phyloP scores from a whole-genome alignment of 2,113 vertebrate genomes.

The Tringa solitaria region DNA sequence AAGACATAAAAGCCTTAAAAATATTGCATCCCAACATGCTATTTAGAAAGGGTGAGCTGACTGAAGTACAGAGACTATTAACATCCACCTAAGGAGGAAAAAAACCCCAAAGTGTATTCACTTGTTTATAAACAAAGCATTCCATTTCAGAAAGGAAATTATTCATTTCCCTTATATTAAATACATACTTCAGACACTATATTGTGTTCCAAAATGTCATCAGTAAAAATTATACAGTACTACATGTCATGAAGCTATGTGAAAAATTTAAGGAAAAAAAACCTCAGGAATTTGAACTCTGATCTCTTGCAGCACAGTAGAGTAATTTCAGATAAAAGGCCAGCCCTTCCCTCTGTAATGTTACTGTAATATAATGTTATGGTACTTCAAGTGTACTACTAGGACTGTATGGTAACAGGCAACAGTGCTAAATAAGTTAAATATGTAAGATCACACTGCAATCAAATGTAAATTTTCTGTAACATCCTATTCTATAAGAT shows the following conservation, averaged over 20 bases:
- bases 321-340: not conserved
- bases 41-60: not conserved
- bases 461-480: not conserved
- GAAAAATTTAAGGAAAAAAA: not conserved
- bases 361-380: not conserved
- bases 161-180: not conserved
- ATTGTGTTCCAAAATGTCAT: not conserved
- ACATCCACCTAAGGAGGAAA: not conserved
- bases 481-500: not conserved
- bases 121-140: not conserved
- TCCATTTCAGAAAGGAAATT: not conserved
- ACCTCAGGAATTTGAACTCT: not conserved
- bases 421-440: not conserved
- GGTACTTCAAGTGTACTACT: not conserved
- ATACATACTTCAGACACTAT: not conserved
- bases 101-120: not conserved
- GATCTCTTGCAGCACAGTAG: not conserved
- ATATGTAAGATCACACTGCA: not conserved
- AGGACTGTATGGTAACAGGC: not conserved
- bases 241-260: not conserved
- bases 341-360: not conserved
- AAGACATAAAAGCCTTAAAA: not conserved
- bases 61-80: not conserved
- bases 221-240: not conserved
- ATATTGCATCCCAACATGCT: not conserved